Evolutionary conservation across 2,797 vertebrate species (phyloP).

Genomic region (Paratrypauchen microcephalus): DNA sequence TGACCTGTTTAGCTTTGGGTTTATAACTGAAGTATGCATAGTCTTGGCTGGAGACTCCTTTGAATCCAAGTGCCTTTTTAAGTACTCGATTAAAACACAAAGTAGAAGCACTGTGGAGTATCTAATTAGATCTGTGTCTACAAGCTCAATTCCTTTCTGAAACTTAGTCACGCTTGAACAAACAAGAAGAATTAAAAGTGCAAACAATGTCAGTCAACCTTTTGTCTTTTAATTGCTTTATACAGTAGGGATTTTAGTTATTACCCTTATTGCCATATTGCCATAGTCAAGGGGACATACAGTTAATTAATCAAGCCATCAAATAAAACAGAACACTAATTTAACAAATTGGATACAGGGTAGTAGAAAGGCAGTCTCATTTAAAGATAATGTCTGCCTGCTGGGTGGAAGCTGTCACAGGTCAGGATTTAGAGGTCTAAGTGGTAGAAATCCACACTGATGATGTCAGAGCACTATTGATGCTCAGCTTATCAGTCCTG

Average conservation of each 20-base stretch:
- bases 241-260: not conserved
- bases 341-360: slow-evolving; percentile 11
- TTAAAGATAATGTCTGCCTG: slow-evolving; percentile 11
- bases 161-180: slow-evolving; percentile 13
- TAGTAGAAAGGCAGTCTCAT: slow-evolving; percentile 14
- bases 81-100: slow-evolving; percentile 1
- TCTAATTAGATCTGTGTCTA: not conserved
- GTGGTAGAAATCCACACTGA: slow-evolving; percentile 2
- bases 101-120: not conserved
- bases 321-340: slow-evolving; percentile 13
- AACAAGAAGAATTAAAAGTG: not conserved
- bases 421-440: slow-evolving; percentile 24
- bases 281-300: not conserved
- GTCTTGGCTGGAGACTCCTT: not conserved
- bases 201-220: slow-evolving; percentile 8
- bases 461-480: slow-evolving; percentile 12
- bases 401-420: slow-evolving; percentile 10
- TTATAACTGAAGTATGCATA: not conserved
- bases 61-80: not conserved
- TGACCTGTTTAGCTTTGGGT: not conserved
- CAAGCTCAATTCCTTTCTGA: not conserved
- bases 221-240: not conserved
- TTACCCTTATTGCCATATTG: not conserved
- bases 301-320: slow-evolving; percentile 12
- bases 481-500: slow-evolving; percentile 14